Base-by-base conservation (phyloP, 2,888 invertebrate species). In the Suillia variegata region DNA sequence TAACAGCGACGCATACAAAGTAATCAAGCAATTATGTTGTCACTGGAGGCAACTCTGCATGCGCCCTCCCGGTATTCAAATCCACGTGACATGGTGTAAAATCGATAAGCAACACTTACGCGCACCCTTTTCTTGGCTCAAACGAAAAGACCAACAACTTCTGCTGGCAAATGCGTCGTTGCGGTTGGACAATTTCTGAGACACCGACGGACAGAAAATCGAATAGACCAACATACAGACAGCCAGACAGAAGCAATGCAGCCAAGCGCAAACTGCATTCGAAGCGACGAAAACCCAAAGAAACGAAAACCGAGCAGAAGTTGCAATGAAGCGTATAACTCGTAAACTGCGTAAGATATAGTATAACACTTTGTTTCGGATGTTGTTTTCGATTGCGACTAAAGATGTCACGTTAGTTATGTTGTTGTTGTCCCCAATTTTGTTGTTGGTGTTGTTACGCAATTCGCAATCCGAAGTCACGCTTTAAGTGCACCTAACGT, bases 21-120 rank as follows among this genome's bases (percentile, higher is more conserved):
- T 75, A 76, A 76, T 76, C 76, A 76, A 75, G 74, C 67, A 75
- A 76, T 76, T 76, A 76, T 70, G 65, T 65, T 76, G 76, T 76
- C 76, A 76, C 63, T 49, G 22, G 17, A 48, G 18, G 18, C 45
- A 38, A n/a, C 38, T 38, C 31, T 20, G 18, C 5, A 4, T 13
- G 45, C 45, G 18, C 18, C 17, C 20, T 6, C 18, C 4, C 20
- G 17, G 45, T 20, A 17, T 17, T 20, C 6, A 17, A 20, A 6
- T 45, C 13, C 24, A 42, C 24, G 54, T 24, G 15, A 15, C 42
- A 54, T 54, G 54, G 54, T 42, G 54, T 54, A 42, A 38, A 54
- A 38, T 54, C 22, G 54, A 54, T 54, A 54, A 54, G 42, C 42
- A 26, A 38, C 15, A 26, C 42, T 18, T 20, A 18, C 8, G 18